phyloP scores from a whole-genome alignment of 2,797 vertebrate genomes.

The Typhlichthys eigenmanni region DNA sequence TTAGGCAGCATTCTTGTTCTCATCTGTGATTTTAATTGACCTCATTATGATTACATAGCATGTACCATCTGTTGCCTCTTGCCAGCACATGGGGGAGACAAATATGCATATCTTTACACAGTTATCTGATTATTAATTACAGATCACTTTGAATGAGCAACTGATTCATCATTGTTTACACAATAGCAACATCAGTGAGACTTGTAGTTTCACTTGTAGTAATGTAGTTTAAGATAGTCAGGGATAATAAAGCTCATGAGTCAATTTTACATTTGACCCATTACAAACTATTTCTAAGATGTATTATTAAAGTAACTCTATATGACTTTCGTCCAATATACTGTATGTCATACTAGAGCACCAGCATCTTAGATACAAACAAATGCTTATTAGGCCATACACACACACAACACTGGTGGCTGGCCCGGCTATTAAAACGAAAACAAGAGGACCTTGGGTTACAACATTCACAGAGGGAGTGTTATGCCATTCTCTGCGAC shows the following conservation, averaged over 20 bases:
- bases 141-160: constrained; percentile 58
- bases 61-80: constrained; percentile 58
- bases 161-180: constrained; percentile 66
- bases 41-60: constrained; percentile 55
- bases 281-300: constrained; percentile 58
- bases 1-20: constrained; percentile 29
- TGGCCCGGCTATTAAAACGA: no score
- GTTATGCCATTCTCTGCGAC: no score
- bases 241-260: constrained; percentile 53
- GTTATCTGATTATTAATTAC: constrained; percentile 69
- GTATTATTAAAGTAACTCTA: constrained; percentile 55
- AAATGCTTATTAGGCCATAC: no score
- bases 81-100: constrained; percentile 43
- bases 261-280: constrained; percentile 39
- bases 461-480: no score
- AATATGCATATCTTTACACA: constrained; percentile 58
- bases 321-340: no score
- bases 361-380: no score
- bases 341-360: no score
- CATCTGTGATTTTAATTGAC: constrained; percentile 58
- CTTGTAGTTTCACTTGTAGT: constrained; percentile 37
- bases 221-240: constrained; percentile 56
- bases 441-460: no score
- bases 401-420: no score
- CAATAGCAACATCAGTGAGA: constrained; percentile 65